Evolutionary conservation across 1,140 invertebrate genomes (phyloP), one percentile per base, ranked within the genome.

Genomic region (Globodera ellingtonae): DNA sequence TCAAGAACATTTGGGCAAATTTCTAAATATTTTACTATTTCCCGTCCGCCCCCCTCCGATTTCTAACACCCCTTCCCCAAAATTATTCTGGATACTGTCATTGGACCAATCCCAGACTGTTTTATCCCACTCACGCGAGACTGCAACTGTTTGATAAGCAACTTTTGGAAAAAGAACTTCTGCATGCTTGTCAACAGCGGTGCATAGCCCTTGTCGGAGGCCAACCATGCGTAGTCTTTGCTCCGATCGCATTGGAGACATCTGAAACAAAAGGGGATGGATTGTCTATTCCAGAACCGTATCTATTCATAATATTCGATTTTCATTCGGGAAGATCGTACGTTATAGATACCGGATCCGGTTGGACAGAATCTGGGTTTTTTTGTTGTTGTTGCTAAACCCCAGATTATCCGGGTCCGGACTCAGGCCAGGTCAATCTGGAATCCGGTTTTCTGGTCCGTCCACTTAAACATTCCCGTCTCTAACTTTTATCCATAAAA

Each of bases 161-260:
- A 77, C 24, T 84, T 84, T 48, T 85, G 56, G 59, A 85, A 69
- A 0, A 65, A 15, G 6, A 77, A 59, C 52, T 84, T 84, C 73
- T 86, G 82, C 21, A 86, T 18, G n/a, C 84, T 80, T 13, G n/a
- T 66, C 24, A 85, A 65, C n/a, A 78, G 52, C 15, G 50, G n/a
- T 35, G 70, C 46, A n/a, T 84, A 65, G 8, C 85, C 85, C 47
- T 84, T 65, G 4, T 79, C 65, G 13, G 85, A 67, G 50, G 80
- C 78, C 18, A 86, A 50, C 84, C 84, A 86, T 9, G 5, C n/a
- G 46, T 67, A 78, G 66, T 86, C 75, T 4, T 78, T 65, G 13
- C 80, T 73, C 13, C 85, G 80, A 47, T 84, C 67, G 74, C 83
- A 86, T 21, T 70, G 47, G 81, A 15, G 50, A 79, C 69, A 74